These are phyloP conservation scores for Hemichromis elongatus DNA, from an alignment of 2,113 vertebrate genomes.

Conservation along the genomic window DNA sequence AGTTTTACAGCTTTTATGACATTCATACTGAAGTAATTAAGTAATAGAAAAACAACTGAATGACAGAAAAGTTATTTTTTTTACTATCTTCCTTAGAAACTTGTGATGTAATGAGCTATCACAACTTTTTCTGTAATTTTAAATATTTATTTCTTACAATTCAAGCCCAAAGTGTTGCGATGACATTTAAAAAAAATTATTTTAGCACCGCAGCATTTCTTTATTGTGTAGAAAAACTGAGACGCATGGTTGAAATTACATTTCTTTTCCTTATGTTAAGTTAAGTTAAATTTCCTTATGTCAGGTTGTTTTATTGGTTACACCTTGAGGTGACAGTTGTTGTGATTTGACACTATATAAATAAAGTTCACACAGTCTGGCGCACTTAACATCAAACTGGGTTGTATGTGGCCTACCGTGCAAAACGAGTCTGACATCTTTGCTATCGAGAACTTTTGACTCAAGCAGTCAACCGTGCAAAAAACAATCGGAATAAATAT, in stretches of 20 bases:
- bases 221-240: neutral
- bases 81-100: neutral
- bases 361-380: neutral
- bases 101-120: neutral
- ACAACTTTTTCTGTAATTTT: too few relatives aligned
- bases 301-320: neutral
- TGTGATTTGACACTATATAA: neutral
- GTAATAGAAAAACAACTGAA: neutral
- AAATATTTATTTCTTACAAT: too few relatives aligned
- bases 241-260: neutral
- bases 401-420: neutral
- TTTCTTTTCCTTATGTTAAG: neutral
- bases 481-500: constrained; percentile 17
- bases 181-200: too few relatives aligned
- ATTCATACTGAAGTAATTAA: neutral
- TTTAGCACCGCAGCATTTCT: too few relatives aligned
- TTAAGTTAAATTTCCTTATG: too few relatives aligned
- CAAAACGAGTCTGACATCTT: neutral
- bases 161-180: too few relatives aligned
- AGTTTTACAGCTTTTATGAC: neutral
- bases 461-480: neutral
- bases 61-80: neutral
- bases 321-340: neutral
- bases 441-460: neutral
- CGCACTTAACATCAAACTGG: neutral